Evolutionary conservation across 2,888 invertebrate genomes (phyloP), one percentile per base, ranked within the genome.

Genomic region (Rambutsinella grinnellia): DNA sequence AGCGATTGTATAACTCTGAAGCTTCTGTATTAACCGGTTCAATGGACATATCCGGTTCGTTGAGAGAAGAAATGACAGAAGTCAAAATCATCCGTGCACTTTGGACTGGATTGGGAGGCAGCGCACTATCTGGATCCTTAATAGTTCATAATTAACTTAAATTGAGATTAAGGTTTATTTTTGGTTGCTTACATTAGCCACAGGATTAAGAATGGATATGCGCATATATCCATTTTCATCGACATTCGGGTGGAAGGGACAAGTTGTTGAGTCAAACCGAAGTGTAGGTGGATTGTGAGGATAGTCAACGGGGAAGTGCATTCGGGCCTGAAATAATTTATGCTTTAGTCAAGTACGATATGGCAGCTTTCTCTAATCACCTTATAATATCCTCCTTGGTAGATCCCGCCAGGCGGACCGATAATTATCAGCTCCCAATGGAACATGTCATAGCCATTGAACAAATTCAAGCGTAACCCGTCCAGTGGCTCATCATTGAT

Each of bases 341-440:
- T n/a, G n/a, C n/a, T n/a, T n/a, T n/a, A n/a, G n/a, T n/a, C n/a
- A n/a, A n/a, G n/a, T n/a, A n/a, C n/a, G n/a, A n/a, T n/a, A n/a
- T n/a, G n/a, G n/a, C n/a, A n/a, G n/a, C n/a, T n/a, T n/a, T n/a
- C n/a, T n/a, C n/a, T n/a, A n/a, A n/a, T n/a, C n/a, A 96, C 97
- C 93, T 97, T 99, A 90, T 99, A 99, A 89, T 99, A 99, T 85
- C 99, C 99, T 85, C 98, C 99, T 90, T 98, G 97, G 86, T 99
- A 99, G 23, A 99, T 90, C 5, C 99, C 99, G 86, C 97, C 96
- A 78, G 99, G 99, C 78, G 99, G 99, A 72, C 99, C 99, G 88
- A 99, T 99, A 86, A 99, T 99, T 87, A 98, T 99, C 82, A 99
- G 99, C 90, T 98, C 98, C 99, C 99, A 99, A 89, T 98, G 97